phyloP scores from a whole-genome alignment of 1,140 invertebrate genomes.

The Nomia melanderi region DNA sequence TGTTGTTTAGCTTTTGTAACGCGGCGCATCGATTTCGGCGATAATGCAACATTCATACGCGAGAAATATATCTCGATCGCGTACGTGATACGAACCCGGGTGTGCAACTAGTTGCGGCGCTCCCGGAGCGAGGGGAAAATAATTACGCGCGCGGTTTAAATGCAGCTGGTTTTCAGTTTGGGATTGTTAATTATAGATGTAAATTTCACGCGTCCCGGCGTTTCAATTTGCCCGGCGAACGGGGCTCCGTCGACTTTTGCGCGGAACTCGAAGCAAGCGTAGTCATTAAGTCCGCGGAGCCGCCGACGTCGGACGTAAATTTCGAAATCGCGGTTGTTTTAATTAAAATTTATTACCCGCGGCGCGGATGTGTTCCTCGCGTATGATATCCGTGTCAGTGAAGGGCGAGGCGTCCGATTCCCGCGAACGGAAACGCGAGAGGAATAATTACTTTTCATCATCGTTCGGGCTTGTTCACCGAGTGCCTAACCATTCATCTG shows the following conservation, averaged over 20 bases:
- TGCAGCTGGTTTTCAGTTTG: too few species aligned
- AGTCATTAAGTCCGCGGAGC: conserved; percentile 15
- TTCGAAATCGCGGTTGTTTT: conserved; percentile 25
- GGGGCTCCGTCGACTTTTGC: neutral
- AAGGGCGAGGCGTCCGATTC: conserved; percentile 26
- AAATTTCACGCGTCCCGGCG: neutral
- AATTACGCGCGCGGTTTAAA: conserved; percentile 1
- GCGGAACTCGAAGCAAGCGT: neutral
- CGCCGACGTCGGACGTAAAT: conserved; percentile 23
- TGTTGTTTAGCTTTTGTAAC: too few species aligned
- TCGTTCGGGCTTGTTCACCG: neutral
- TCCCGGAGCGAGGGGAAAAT: neutral
- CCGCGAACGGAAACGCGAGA: neutral
- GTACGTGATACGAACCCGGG: neutral
- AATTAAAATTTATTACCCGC: conserved; percentile 39
- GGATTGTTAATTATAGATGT: conserved; percentile 9
- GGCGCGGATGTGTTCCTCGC: neutral
- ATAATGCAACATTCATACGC: neutral
- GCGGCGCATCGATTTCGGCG: neutral
- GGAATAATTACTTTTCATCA: conserved; percentile 28
- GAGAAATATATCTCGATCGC: neutral
- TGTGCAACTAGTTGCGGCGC: conserved; percentile 6
- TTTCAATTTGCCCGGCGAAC: neutral
- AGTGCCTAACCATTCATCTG: neutral
- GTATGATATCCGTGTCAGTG: conserved; percentile 17